These are phyloP conservation scores for Diachasmimorpha longicaudata DNA, from an alignment of 1,140 invertebrate genomes.

Conservation along the genomic window DNA sequence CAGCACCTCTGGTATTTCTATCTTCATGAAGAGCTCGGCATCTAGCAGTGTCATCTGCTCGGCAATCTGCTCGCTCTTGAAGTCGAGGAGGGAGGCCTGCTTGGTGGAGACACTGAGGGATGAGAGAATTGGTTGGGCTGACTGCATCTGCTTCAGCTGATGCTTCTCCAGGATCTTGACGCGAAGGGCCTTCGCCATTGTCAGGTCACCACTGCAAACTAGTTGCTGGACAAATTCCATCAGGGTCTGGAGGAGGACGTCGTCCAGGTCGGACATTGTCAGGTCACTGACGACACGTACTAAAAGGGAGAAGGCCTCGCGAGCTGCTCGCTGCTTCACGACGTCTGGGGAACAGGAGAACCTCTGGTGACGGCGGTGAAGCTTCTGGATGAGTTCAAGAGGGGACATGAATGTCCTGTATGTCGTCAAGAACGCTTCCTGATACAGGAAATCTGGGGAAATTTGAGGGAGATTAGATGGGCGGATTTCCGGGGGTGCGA, in stretches of 20 bases:
- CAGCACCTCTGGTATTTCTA: constrained; percentile 96
- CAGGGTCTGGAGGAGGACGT: constrained; percentile 74
- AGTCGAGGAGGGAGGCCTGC: constrained; percentile 81
- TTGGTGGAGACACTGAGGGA: constrained; percentile 64
- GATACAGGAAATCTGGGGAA: constrained; percentile 86
- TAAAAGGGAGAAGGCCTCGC: constrained; percentile 87
- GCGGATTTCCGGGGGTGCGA: too few species aligned
- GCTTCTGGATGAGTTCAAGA: constrained; percentile 84
- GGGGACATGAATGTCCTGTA: constrained; percentile 94
- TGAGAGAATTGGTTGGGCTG: constrained; percentile 57
- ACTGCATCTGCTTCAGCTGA: constrained; percentile 69
- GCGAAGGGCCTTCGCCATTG: constrained; percentile 85
- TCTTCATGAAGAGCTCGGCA: constrained; percentile 93
- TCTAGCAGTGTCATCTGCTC: constrained; percentile 99
- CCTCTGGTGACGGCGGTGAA: constrained; percentile 84
- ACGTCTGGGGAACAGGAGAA: constrained; percentile 79
- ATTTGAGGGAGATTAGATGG: background rate
- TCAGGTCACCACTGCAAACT: constrained; percentile 83
- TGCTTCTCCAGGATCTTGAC: constrained; percentile 92
- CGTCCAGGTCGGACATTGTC: constrained; percentile 86
- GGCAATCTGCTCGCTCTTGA: constrained; percentile 91
- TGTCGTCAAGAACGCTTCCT: constrained; percentile 96
- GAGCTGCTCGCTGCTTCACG: constrained; percentile 78
- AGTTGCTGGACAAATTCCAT: constrained; percentile 93
- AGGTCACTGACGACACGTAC: constrained; percentile 92